A percentile compares a stretch with the other conserved stretches of the same genome.
phyloP scores from a whole-genome alignment of 2,888 invertebrate species.

The Aphodius granarius region DNA sequence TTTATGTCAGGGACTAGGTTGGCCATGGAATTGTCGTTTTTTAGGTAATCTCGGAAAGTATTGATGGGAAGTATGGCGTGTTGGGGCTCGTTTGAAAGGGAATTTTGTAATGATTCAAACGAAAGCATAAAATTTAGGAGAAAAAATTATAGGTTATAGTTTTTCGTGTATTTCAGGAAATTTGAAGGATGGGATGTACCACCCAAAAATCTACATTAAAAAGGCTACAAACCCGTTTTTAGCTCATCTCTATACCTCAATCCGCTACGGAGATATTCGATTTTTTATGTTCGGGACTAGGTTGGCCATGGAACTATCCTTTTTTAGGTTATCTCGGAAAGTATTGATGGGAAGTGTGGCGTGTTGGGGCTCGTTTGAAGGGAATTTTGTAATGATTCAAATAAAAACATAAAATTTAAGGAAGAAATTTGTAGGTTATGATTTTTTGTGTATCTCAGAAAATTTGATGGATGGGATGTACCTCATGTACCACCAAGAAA shows the following conservation, averaged over 20 bases:
- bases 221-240: background rate
- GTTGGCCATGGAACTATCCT: background rate
- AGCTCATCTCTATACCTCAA: too few species aligned
- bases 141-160: background rate
- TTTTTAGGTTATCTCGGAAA: background rate
- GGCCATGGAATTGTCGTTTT: too few species aligned
- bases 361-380: background rate
- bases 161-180: background rate
- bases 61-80: too few species aligned
- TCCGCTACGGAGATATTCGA: too few species aligned
- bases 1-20: conserved; percentile 65
- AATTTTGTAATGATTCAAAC: conserved; percentile 72
- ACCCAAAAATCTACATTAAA: background rate
- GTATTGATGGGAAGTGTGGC: background rate
- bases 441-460: too few species aligned
- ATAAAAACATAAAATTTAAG: too few species aligned
- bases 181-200: too few species aligned
- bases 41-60: too few species aligned
- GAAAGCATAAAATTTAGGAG: conserved; percentile 51
- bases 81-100: background rate
- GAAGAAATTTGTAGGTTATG: too few species aligned
- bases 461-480: too few species aligned
- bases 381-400: too few species aligned
- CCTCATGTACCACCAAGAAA: too few species aligned
- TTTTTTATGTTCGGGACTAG: background rate